A percentile compares a stretch with the other conserved stretches of the same genome.
These are phyloP conservation scores for Prostheceraeus crozeri DNA, from an alignment of 2,888 invertebrate species.

Conservation along the genomic window DNA sequence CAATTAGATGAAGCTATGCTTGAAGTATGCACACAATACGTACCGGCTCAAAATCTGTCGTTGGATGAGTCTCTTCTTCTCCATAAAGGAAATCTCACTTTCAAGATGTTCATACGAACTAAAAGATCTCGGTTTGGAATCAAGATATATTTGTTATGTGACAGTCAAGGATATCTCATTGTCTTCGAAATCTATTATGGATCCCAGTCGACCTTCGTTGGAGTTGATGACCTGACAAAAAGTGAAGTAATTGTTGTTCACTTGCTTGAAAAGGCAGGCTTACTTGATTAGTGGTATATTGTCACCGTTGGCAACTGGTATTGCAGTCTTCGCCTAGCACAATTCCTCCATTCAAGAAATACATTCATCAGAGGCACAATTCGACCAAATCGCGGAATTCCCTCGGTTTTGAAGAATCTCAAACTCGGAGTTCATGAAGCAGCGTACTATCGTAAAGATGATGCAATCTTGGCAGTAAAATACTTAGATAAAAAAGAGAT, in stretches of 20 bases:
- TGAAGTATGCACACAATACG: not conserved
- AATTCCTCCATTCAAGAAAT: not conserved
- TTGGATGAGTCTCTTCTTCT: constrained; percentile 8
- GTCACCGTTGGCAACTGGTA: constrained; percentile 16
- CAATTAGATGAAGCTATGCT: not conserved
- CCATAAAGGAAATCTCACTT: constrained; percentile 6
- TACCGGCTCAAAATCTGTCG: not conserved
- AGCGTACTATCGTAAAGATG: too few relatives aligned
- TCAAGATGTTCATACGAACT: constrained; percentile 7
- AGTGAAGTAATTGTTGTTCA: constrained; percentile 11
- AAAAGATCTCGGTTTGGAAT: constrained; percentile 7
- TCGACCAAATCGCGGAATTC: constrained; percentile 12
- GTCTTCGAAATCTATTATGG: constrained; percentile 11
- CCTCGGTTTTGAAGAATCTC: too few relatives aligned
- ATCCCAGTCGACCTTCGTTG: not conserved
- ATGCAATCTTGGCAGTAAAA: not conserved
- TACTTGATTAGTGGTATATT: constrained; percentile 14
- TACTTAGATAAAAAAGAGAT: not conserved
- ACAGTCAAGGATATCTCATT: not conserved
- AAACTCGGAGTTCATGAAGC: too few relatives aligned
- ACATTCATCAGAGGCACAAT: too few relatives aligned
- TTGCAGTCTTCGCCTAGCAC: not conserved
- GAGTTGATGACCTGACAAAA: constrained; percentile 11
- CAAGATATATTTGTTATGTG: constrained; percentile 13
- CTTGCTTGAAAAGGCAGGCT: constrained; percentile 1